phyloP scores from a whole-genome alignment of 1,140 invertebrate species.

The Musca vetustissima region DNA sequence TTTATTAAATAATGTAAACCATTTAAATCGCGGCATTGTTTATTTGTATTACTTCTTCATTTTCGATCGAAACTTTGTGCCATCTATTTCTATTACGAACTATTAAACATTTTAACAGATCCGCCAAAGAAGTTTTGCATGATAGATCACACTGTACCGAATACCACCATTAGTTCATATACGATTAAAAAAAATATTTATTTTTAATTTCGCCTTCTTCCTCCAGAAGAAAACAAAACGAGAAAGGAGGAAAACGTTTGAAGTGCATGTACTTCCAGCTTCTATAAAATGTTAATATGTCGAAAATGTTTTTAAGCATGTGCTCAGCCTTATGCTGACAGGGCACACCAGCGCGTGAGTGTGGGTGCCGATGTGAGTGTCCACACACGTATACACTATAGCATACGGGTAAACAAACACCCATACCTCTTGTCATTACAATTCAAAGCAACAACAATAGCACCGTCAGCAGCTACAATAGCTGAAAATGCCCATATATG shows the following conservation, averaged over 20 bases:
- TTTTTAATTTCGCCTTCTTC: constrained; percentile 17
- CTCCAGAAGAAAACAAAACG: neutral
- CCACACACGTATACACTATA: too few species aligned
- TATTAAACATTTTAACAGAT: too few species aligned
- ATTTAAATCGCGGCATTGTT: too few species aligned
- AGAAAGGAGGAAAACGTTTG: constrained; percentile 4
- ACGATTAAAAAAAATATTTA: constrained; percentile 4
- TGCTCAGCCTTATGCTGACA: neutral
- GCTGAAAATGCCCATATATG: neutral
- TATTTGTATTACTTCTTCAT: too few species aligned
- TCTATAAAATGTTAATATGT: constrained; percentile 6
- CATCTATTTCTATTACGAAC: too few species aligned
- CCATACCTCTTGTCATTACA: neutral
- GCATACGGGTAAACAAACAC: neutral
- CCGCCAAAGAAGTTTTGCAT: too few species aligned
- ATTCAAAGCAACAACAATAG: neutral
- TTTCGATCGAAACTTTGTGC: too few species aligned
- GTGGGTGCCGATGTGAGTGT: too few species aligned
- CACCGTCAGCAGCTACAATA: neutral
- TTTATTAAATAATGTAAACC: too few species aligned
- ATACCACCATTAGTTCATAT: neutral
- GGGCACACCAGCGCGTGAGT: neutral
- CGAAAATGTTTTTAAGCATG: neutral
- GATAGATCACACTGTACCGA: too few species aligned
- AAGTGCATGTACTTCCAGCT: constrained; percentile 9